phyloP scores from a whole-genome alignment of 2,113 vertebrate species.

The Tretioscincus oriximinensis region DNA sequence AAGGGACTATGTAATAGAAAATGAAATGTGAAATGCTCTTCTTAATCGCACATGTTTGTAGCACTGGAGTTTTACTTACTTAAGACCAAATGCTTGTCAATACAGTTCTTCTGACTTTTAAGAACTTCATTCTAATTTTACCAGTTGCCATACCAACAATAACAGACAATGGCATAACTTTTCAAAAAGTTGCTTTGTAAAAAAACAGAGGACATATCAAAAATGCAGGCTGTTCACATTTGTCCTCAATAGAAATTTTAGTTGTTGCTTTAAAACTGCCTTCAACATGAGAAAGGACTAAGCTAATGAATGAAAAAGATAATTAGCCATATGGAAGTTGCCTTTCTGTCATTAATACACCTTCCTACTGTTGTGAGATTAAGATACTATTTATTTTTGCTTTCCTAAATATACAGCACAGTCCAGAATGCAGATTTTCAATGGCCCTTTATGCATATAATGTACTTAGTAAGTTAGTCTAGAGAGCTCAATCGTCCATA shows the following conservation, averaged over 20 bases:
- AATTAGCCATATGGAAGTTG: background rate
- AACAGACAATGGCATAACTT: conserved; percentile 24
- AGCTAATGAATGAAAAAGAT: background rate
- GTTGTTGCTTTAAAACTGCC: conserved; percentile 9
- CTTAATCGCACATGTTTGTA: background rate
- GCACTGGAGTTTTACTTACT: background rate
- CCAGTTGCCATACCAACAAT: conserved; percentile 10
- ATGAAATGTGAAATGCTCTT: background rate
- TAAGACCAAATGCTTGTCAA: conserved; percentile 10
- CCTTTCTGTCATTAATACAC: conserved; percentile 5
- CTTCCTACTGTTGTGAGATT: conserved; percentile 6
- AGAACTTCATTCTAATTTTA: conserved; percentile 23
- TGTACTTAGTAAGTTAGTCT: no score
- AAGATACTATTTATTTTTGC: background rate
- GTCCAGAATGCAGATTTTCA: no score
- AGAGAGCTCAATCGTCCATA: no score
- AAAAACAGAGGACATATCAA: conserved; percentile 11
- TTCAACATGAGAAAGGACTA: conserved; percentile 3
- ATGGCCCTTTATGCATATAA: no score
- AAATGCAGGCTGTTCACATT: conserved; percentile 17
- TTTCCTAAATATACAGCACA: no score
- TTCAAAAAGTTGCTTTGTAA: conserved; percentile 9
- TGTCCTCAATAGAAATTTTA: conserved; percentile 20
- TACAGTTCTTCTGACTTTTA: conserved; percentile 9
- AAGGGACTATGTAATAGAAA: conserved; percentile 10